Evolutionary conservation across 2,888 invertebrate genomes (phyloP), one percentile per base, ranked within the genome.

Genomic region (Merodon equestris): DNA sequence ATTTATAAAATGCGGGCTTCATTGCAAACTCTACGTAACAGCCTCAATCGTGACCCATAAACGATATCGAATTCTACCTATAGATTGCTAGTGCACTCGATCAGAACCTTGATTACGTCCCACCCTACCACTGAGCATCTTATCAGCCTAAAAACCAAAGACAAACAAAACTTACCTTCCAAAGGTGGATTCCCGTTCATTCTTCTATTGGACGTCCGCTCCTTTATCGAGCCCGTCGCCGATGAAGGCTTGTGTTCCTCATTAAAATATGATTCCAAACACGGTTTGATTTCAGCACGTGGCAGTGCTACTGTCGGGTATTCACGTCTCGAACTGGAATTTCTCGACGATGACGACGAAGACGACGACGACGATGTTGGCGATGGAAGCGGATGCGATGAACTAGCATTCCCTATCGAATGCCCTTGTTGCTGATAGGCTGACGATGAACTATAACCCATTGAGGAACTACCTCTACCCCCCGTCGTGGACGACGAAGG

Each of bases 181-280:
- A 89, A 66, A 19, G 89, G 89, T 7, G 88, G 88, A 85, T 89
- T 89, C 44, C 84, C 85, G 86, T 88, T 89, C 57, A 87, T 77
- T 17, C 87, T 86, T 57, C 84, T 81, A 18, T 81, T 82, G 10
- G 82, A 81, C 19, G 83, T 82, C 10, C 85, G 82, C 1, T 84
- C 84, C 47, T 85, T 83, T 72, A 70, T 61, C n/a, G 73, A 42
- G 88, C 87, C 84, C 84, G 84, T 82, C 82, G 85, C 57, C 84
- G 84, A 67, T 63, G 85, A 83, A 34, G 87, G 88, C 82, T 91
- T 91, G 19, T 91, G 91, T 85, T 93, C 93, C 84, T 93, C 93
- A 83, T 92, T 92, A 81, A 93, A 93, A 83, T 93, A 93, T 9
- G 93, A 93, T 84, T 93, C 93, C 83, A 93, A 92, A 84, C 93